A percentile compares a stretch with the other conserved stretches of the same genome.
Evolutionary conservation across 2,797 vertebrate genomes (phyloP).

Genomic region (Hydrophis major): DNA sequence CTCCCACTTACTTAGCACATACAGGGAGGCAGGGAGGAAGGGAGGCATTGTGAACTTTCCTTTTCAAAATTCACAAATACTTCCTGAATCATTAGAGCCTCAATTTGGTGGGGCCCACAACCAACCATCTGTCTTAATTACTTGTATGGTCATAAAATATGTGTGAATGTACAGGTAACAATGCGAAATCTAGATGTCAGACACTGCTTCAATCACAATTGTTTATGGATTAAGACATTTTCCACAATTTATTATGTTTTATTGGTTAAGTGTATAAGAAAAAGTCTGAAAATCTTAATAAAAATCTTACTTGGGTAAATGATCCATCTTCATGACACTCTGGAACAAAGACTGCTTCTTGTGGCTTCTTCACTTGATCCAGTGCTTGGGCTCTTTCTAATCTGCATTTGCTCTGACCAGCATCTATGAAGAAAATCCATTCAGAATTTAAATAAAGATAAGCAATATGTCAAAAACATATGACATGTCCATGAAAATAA

Average conservation of each 20-base stretch:
- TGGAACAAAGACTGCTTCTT: conserved; percentile 93
- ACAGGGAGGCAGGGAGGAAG: background rate
- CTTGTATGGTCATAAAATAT: background rate
- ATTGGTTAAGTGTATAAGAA: background rate
- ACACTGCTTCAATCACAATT: background rate
- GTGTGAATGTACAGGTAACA: background rate
- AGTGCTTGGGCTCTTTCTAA: conserved; percentile 88
- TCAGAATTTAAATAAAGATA: background rate
- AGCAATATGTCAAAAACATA: background rate
- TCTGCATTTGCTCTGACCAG: conserved; percentile 91
- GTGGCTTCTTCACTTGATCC: conserved; percentile 89
- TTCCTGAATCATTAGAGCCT: background rate
- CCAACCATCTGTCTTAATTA: background rate
- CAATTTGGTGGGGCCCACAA: background rate
- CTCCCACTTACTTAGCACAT: background rate
- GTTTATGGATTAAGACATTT: background rate
- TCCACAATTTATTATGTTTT: background rate
- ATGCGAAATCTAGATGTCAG: background rate
- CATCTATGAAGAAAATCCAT: conserved; percentile 72
- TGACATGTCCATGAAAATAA: fast-evolving
- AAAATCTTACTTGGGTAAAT: conserved; percentile 84
- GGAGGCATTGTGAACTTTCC: background rate
- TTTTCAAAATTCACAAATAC: background rate
- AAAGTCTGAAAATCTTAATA: background rate
- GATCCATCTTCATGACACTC: conserved; percentile 97